Evolutionary conservation across 2,113 vertebrate genomes (phyloP), one percentile per base, ranked within the genome.

Genomic region (Heterotilapia buettikoferi): DNA sequence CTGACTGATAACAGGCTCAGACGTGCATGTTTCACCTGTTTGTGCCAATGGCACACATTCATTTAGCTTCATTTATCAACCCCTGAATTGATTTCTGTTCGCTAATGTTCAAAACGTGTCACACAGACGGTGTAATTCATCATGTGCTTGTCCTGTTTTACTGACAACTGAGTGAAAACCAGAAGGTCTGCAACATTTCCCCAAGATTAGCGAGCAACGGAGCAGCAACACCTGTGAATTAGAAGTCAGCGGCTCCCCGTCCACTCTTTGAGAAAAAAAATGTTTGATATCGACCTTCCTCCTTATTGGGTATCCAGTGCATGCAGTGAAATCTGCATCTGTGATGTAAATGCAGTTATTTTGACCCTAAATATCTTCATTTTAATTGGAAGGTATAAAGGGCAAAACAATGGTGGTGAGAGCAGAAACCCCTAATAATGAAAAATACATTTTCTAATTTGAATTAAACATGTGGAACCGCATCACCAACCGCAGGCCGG

Each of bases 391-490:
- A 18, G 10, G 6, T 13, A 24, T 14, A 14, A 16, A 26, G 36
- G 1, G 3, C 18, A 43, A 50, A 6, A 40, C 9, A 12, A 31
- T 31, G 3, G 71, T 50, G 43, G 43, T 14, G 24, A 2, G 71
- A 47, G 71, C 24, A 47, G 71, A 19, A 78, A 78, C 24, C 43
- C 16, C 71, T 19, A 1, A 50, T 78, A 31, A 29, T 56, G 10
- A 82, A 86, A 82, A 54, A 21, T 31, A 68, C 6, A 11, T 63
- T 84, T 89, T 84, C 21, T 52, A 21, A 87, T 87, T 79, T 31
- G 12, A 71, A 53, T 83, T 84, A 87, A 85, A n/a, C 36, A 21
- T 26, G 47, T 76, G n/a, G 10, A 85, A 26, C 24, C 21, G 43
- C 33, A 14, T 73, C 40, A 73, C 9, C 6, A 45, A 63, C 73